Conservation (phyloP, 2,797 vertebrate species). For the Amblyraja radiata region DNA sequence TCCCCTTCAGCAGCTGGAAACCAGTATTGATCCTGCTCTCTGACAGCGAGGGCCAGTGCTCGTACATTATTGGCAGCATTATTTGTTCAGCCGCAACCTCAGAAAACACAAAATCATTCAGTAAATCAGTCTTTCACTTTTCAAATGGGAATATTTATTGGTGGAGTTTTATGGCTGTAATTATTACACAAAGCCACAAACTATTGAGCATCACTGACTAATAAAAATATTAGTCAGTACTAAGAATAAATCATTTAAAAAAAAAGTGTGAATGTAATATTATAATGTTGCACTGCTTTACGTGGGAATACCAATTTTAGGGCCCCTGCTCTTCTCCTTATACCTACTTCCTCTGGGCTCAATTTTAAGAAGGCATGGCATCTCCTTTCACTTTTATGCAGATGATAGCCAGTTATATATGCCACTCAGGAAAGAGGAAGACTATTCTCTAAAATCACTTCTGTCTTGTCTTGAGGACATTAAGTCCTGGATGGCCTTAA, state of each 20-base stretch:
- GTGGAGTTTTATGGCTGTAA: neutral
- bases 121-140: neutral
- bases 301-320: too few species aligned
- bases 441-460: too few species aligned
- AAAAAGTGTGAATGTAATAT: neutral
- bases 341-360: too few species aligned
- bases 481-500: too few species aligned
- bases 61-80: neutral
- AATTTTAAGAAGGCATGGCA: too few species aligned
- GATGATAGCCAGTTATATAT: too few species aligned
- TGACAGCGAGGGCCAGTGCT: neutral
- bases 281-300: neutral
- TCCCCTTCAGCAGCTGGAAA: neutral
- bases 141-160: neutral
- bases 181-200: neutral
- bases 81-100: neutral
- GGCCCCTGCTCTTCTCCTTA: too few species aligned
- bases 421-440: too few species aligned
- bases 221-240: neutral
- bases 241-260: neutral
- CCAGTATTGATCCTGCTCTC: constrained; percentile 15
- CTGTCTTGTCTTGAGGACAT: too few species aligned
- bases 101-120: neutral
- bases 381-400: too few species aligned
- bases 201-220: neutral